Conservation (phyloP, 1,140 invertebrate genomes). For the Pseudomyrmex sp. region DNA sequence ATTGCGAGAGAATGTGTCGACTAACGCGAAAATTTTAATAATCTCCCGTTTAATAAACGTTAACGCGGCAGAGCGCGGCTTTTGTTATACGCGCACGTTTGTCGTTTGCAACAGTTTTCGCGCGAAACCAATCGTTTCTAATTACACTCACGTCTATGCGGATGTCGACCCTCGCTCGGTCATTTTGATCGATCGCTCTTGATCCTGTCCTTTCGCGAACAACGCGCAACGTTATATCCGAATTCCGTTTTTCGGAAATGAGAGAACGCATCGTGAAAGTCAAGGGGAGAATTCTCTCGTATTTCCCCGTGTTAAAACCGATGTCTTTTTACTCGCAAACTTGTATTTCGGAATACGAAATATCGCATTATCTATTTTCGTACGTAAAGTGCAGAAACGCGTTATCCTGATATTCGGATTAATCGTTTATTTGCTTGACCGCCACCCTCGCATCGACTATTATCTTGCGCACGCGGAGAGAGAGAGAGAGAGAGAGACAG, state of each 20-base stretch:
- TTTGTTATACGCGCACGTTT: background rate
- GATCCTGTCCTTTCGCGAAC: slow-evolving; percentile 33
- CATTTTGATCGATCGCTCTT: slow-evolving; percentile 38
- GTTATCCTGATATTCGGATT: slow-evolving; percentile 19
- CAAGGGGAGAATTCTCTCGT: background rate
- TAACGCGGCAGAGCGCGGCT: slow-evolving; percentile 16
- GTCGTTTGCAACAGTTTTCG: slow-evolving; percentile 24
- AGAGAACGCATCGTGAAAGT: background rate
- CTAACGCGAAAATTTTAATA: slow-evolving; percentile 50
- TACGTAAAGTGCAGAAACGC: background rate
- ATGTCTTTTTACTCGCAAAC: background rate
- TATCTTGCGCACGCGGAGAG: background rate
- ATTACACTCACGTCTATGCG: slow-evolving; percentile 33
- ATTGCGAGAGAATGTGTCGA: background rate
- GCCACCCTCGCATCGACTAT: background rate
- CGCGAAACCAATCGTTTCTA: slow-evolving; percentile 21
- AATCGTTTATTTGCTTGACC: slow-evolving; percentile 6
- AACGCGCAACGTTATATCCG: slow-evolving; percentile 2
- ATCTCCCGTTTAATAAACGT: slow-evolving; percentile 38
- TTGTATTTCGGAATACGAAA: too few relatives aligned
- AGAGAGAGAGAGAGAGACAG: too few relatives aligned
- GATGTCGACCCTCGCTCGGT: background rate
- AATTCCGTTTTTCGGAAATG: slow-evolving; percentile 19
- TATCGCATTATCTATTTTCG: background rate
- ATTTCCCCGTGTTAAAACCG: too few relatives aligned